Conservation (phyloP, 2,888 invertebrate species). For the Mystacides longicornis region DNA sequence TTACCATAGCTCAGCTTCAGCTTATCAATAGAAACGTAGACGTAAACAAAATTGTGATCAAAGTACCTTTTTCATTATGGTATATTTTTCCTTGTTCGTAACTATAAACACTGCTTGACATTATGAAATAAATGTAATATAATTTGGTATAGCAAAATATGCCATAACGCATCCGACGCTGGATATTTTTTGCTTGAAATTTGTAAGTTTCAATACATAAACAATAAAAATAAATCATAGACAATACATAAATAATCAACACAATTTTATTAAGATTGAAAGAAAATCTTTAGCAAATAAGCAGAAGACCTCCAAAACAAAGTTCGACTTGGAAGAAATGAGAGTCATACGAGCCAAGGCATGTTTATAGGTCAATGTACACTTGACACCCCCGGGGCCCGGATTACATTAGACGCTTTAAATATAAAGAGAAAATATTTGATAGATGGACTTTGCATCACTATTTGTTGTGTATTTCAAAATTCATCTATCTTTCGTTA, state of each 20-base stretch:
- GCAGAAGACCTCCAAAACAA: too few species aligned
- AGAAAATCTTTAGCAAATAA: neutral
- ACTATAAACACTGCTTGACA: neutral
- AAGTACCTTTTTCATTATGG: neutral
- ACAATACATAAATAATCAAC: neutral
- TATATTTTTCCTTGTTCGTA: neutral
- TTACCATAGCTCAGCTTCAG: conserved; percentile 11
- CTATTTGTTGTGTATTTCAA: too few species aligned
- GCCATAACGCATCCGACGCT: neutral
- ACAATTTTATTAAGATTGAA: neutral
- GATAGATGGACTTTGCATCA: too few species aligned
- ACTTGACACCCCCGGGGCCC: too few species aligned
- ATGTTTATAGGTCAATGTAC: too few species aligned
- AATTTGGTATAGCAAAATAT: neutral
- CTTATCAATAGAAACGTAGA: conserved; percentile 23
- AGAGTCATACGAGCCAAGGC: too few species aligned
- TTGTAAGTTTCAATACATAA: neutral
- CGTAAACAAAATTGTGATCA: conserved; percentile 11
- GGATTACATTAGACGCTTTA: too few species aligned
- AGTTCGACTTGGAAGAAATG: too few species aligned
- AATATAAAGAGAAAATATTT: too few species aligned
- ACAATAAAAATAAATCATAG: neutral
- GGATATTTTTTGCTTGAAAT: neutral
- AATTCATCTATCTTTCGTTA: too few species aligned
- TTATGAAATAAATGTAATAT: neutral